Percentiles rank a stretch among this genome's conserved stretches.
phyloP scores from a whole-genome alignment of 2,113 vertebrate genomes.

The Nematolebias whitei region DNA sequence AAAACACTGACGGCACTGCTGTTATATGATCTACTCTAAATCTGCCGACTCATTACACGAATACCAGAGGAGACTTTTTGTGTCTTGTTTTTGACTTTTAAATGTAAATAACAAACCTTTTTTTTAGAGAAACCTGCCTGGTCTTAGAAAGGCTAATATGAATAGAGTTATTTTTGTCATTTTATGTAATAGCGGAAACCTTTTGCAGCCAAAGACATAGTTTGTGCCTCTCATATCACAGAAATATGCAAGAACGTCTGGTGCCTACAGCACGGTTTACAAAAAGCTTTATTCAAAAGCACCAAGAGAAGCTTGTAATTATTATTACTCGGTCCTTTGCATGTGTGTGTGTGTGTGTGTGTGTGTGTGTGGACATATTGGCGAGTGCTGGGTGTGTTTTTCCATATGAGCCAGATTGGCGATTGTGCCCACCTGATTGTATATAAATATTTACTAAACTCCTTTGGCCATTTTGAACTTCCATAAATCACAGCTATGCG shows the following conservation, averaged over 20 bases:
- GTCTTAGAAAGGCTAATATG: constrained; percentile 26
- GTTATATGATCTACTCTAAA: constrained; percentile 47
- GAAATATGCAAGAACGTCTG: constrained; percentile 65
- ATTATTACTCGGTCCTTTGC: constrained; percentile 49
- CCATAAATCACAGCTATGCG: constrained; percentile 52
- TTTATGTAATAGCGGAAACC: constrained; percentile 32
- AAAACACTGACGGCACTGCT: constrained; percentile 22
- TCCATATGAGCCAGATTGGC: constrained; percentile 39
- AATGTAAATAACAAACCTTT: constrained; percentile 34
- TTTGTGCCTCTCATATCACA: constrained; percentile 41
- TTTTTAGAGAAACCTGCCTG: neutral
- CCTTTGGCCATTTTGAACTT: constrained; percentile 56
- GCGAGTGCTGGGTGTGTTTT: constrained; percentile 13
- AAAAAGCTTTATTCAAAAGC: constrained; percentile 64
- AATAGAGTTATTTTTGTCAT: constrained; percentile 35
- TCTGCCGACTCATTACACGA: neutral
- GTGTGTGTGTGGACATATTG: constrained; percentile 8
- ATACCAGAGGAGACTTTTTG: constrained; percentile 2
- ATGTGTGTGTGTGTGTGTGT: constrained; percentile 47
- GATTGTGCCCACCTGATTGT: constrained; percentile 65
- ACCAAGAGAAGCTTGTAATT: constrained; percentile 60
- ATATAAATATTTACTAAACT: constrained; percentile 69
- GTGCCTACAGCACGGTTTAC: constrained; percentile 59
- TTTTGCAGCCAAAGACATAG: constrained; percentile 40
- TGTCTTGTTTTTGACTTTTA: constrained; percentile 43